Evolutionary conservation across 2,888 invertebrate genomes (phyloP).

Genomic region (Petrolisthes cinctipes): DNA sequence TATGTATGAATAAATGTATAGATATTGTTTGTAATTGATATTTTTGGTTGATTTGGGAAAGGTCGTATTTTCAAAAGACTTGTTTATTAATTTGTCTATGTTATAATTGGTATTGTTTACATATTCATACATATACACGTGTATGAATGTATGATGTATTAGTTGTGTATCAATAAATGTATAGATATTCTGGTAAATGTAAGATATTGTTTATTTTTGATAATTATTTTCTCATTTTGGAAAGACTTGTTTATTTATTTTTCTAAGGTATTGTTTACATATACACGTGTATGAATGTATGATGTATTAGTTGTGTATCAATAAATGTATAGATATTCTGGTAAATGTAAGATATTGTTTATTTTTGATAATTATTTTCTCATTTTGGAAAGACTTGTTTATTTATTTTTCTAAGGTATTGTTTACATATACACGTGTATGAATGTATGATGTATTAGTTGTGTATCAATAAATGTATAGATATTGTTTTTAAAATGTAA

Average conservation of each 20-base stretch:
- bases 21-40: not conserved
- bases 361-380: no score
- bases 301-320: not conserved
- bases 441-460: not conserved
- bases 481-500: not conserved
- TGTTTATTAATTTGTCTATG: not conserved
- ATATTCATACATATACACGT: not conserved
- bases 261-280: not conserved
- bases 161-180: not conserved
- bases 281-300: conserved; percentile 2
- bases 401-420: not conserved
- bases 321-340: not conserved
- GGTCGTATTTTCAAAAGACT: no score
- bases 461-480: not conserved
- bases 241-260: not conserved
- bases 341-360: not conserved
- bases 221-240: no score
- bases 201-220: no score
- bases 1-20: conserved; percentile 6
- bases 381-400: no score
- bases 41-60: no score
- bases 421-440: not conserved
- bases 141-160: not conserved
- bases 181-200: not conserved
- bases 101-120: conserved; percentile 19